Evolutionary conservation across 1,140 invertebrate genomes (phyloP).

Genomic region (Zaprionus kolodkinae): DNA sequence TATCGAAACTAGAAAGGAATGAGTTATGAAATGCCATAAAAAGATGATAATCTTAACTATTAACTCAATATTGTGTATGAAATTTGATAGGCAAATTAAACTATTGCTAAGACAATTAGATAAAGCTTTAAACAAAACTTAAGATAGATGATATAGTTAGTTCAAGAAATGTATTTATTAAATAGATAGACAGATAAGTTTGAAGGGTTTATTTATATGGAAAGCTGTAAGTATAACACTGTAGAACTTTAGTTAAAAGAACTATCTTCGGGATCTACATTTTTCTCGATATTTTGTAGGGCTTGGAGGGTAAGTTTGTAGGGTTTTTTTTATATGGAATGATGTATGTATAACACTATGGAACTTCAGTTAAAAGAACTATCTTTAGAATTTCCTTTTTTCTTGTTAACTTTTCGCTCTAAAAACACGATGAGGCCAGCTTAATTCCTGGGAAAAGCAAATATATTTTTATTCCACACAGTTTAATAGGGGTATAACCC

Average conservation of each 20-base stretch:
- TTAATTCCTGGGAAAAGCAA: constrained; percentile 34
- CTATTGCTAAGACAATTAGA: not conserved
- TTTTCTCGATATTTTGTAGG: no score
- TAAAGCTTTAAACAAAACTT: not conserved
- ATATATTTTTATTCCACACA: not conserved
- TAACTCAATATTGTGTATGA: not conserved
- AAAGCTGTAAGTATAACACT: no score
- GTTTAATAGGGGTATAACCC: not conserved
- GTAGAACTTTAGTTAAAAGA: no score
- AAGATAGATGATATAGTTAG: not conserved
- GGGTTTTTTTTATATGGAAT: not conserved
- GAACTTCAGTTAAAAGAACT: no score
- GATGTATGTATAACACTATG: no score
- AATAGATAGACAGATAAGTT: not conserved
- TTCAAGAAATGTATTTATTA: no score
- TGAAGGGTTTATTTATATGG: not conserved
- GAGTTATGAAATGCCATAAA: not conserved
- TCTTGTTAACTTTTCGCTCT: not conserved
- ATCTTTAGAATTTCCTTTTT: no score
- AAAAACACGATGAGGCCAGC: no score
- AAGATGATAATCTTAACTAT: not conserved
- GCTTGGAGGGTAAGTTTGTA: not conserved
- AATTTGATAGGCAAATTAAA: not conserved
- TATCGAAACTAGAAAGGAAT: not conserved
- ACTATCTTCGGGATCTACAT: no score